Percentiles rank a stretch among this genome's conserved stretches.
Evolutionary conservation across 2,113 vertebrate species (phyloP).

Genomic region (Zapornia atra): DNA sequence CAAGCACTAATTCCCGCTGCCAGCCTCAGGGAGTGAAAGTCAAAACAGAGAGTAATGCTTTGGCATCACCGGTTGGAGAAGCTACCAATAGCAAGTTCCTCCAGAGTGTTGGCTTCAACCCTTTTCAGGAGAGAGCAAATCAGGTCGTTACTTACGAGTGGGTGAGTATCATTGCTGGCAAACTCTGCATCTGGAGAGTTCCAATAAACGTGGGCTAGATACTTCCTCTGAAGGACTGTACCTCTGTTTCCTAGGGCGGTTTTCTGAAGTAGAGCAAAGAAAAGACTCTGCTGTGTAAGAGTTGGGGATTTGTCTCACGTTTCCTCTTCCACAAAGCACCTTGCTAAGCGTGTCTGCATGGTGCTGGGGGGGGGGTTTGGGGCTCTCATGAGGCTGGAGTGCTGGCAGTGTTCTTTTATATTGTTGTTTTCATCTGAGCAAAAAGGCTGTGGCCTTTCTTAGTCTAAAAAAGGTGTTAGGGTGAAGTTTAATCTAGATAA

Average conservation of each 20-base stretch:
- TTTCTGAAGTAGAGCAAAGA: background rate
- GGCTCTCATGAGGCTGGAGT: background rate
- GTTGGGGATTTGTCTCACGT: background rate
- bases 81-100: conserved; percentile 88
- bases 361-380: background rate
- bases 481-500: background rate
- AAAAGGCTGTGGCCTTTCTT: background rate
- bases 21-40: conserved; percentile 85
- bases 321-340: background rate
- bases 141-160: conserved; percentile 98
- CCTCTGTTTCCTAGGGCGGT: background rate
- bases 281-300: background rate
- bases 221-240: background rate
- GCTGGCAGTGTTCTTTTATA: background rate
- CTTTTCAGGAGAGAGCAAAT: conserved; percentile 92
- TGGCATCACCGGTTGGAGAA: conserved; percentile 80
- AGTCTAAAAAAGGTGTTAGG: background rate
- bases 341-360: background rate
- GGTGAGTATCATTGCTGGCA: conserved; percentile 78
- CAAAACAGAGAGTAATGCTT: conserved; percentile 80
- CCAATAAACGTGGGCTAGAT: background rate
- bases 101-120: conserved; percentile 82
- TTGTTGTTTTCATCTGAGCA: background rate
- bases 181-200: background rate
- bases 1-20: conserved; percentile 80